Evolutionary conservation across 2,113 vertebrate genomes (phyloP).

Genomic region (Cephalopholis sonnerati): DNA sequence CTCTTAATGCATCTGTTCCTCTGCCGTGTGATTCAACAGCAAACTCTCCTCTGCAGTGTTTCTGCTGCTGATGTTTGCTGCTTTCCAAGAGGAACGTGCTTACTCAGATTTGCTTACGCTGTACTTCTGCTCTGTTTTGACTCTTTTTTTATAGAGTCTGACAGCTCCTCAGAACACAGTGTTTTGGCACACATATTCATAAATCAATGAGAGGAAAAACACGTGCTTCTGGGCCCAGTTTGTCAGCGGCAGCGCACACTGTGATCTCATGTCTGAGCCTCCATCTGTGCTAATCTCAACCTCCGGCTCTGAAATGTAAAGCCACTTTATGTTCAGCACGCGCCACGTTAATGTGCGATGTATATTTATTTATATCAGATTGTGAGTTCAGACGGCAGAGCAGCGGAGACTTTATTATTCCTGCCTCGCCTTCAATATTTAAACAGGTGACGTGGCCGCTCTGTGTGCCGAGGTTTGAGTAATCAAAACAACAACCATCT

Average conservation of each 20-base stretch:
- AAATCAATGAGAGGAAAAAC: neutral
- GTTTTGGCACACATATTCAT: neutral
- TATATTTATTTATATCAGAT: neutral
- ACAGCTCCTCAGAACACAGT: neutral
- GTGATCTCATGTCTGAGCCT: neutral
- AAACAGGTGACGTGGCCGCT: slow-evolving; percentile 22
- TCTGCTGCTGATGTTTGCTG: slow-evolving; percentile 6
- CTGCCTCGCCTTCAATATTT: slow-evolving; percentile 39
- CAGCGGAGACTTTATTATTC: slow-evolving; percentile 23
- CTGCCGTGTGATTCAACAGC: neutral
- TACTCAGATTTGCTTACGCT: slow-evolving; percentile 10
- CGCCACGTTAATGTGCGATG: too few species aligned
- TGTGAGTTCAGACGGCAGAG: neutral
- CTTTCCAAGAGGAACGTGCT: slow-evolving; percentile 17
- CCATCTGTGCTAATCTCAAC: neutral
- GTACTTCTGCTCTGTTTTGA: neutral
- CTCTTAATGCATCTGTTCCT: slow-evolving; percentile 30
- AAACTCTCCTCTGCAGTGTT: neutral
- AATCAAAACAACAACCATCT: neutral
- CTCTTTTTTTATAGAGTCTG: neutral
- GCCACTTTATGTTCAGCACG: neutral
- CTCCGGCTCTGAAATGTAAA: neutral
- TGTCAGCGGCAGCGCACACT: neutral
- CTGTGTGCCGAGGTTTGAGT: neutral
- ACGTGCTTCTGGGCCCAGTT: neutral